Conservation (phyloP, 2,113 vertebrate genomes). For the Hippolais icterina region DNA sequence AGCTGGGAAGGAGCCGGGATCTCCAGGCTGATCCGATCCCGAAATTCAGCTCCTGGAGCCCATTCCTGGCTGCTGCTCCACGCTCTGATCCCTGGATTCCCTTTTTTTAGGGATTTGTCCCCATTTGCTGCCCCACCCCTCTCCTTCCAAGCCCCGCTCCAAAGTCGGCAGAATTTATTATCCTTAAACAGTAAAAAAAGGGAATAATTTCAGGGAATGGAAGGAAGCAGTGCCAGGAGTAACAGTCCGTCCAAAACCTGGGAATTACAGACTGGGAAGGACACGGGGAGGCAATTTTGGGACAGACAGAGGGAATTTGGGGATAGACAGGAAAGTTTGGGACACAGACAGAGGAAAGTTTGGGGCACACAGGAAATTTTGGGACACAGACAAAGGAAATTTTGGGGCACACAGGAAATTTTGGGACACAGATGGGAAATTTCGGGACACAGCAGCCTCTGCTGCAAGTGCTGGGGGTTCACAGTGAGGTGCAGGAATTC, state of each 20-base stretch:
- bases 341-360: too few relatives aligned
- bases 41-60: fast-evolving
- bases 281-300: neutral
- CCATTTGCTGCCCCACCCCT: neutral
- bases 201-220: neutral
- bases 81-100: fast-evolving
- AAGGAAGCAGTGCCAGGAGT: neutral
- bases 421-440: neutral
- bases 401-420: too few relatives aligned
- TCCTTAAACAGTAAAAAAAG: neutral
- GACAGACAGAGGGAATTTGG: neutral
- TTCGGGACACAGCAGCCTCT: neutral
- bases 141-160: fast-evolving
- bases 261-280: neutral
- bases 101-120: neutral
- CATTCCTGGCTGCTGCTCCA: neutral
- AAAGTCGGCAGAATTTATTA: neutral
- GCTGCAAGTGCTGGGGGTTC: neutral
- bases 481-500: neutral
- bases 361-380: neutral
- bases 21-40: neutral
- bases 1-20: neutral
- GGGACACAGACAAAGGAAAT: neutral
- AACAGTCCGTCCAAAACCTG: neutral
- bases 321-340: neutral